Percentiles rank a stretch among this genome's conserved stretches.
Conservation (phyloP, 2,113 vertebrate species). For the Oophaga pumilio region DNA sequence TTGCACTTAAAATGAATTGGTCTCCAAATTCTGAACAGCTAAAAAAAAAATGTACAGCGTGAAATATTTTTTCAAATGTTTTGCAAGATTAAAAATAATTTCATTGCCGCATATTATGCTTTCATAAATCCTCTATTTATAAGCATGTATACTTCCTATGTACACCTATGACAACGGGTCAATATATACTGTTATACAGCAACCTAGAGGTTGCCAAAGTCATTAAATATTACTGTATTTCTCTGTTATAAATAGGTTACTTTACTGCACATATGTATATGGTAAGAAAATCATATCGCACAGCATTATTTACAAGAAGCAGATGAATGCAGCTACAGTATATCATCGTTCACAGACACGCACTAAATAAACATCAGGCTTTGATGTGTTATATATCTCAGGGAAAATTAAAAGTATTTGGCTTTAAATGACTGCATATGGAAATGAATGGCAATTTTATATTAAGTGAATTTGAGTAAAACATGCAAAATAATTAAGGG, state of each 20-base stretch:
- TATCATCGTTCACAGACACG: conserved; percentile 63
- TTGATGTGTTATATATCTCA: background rate
- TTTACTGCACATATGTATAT: conserved; percentile 58
- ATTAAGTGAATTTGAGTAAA: background rate
- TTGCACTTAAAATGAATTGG: conserved; percentile 13
- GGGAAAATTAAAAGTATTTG: background rate
- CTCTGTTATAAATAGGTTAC: conserved; percentile 70
- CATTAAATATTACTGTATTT: conserved; percentile 68
- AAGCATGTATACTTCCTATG: conserved; percentile 64
- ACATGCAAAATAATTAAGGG: background rate
- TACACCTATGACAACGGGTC: conserved; percentile 72
- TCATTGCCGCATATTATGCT: conserved; percentile 41
- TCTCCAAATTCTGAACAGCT: background rate
- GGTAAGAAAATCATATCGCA: conserved; percentile 61
- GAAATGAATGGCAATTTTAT: background rate
- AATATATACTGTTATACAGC: conserved; percentile 75
- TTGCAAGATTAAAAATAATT: conserved; percentile 52
- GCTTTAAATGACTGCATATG: background rate
- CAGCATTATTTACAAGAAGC: conserved; percentile 54
- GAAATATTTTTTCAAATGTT: conserved; percentile 25
- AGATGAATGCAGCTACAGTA: background rate
- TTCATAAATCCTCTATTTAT: conserved; percentile 56
- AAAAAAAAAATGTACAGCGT: conserved; percentile 28
- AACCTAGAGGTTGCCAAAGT: conserved; percentile 76
- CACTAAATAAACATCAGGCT: background rate